Conservation (phyloP, 2,113 vertebrate genomes). For the Melanerpes aurifrons region DNA sequence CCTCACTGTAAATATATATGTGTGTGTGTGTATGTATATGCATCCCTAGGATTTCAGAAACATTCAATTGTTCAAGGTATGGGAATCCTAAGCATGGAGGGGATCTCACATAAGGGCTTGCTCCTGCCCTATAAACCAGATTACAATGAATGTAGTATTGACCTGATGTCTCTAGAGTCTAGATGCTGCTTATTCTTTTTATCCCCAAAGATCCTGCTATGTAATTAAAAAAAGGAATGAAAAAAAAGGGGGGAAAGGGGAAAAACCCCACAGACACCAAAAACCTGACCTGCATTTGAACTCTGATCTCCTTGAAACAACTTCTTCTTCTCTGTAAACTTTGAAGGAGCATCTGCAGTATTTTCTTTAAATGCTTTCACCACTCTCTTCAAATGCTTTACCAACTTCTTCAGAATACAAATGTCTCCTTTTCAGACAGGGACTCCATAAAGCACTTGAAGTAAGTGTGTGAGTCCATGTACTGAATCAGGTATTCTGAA, state of each 20-base stretch:
- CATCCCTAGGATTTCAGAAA: background rate
- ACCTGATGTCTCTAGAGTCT: background rate
- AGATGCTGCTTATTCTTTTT: background rate
- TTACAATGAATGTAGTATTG: background rate
- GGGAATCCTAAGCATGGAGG: background rate
- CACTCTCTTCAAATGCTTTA: background rate
- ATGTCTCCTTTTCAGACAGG: background rate
- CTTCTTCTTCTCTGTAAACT: background rate
- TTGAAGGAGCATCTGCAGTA: background rate
- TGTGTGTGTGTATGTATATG: accelerated
- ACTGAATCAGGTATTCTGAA: background rate
- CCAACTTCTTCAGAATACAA: background rate
- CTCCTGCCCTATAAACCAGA: background rate
- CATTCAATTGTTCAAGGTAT: background rate
- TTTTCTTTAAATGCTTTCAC: background rate
- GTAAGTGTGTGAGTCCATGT: background rate
- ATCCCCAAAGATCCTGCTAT: background rate
- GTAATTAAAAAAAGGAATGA: background rate
- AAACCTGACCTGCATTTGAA: background rate
- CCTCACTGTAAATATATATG: background rate
- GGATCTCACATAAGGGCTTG: background rate
- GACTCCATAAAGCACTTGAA: background rate
- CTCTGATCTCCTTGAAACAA: background rate
- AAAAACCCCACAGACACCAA: too few species aligned
- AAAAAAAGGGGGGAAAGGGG: too few species aligned